A percentile compares a stretch with the other conserved stretches of the same genome.
phyloP scores from a whole-genome alignment of 2,797 vertebrate genomes.

The Sus cebifrons region DNA sequence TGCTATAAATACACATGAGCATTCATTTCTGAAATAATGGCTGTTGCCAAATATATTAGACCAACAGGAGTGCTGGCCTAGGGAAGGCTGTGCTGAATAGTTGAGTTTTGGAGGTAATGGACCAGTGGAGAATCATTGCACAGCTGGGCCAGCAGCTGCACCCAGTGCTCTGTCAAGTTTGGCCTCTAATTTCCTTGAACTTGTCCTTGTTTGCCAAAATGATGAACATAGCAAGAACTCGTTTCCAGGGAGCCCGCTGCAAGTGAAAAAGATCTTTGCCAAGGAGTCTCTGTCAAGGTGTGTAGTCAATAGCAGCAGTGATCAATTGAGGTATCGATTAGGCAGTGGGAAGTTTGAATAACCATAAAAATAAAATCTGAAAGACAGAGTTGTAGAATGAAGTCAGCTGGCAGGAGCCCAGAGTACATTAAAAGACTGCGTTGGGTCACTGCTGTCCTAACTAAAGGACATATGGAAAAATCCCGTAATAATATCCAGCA shows the following conservation, averaged over 20 bases:
- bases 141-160: slow-evolving; percentile 83
- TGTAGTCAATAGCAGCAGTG: slow-evolving; percentile 40
- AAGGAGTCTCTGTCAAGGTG: slow-evolving; percentile 61
- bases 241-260: slow-evolving; percentile 63
- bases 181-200: slow-evolving; percentile 86
- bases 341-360: slow-evolving; percentile 60
- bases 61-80: slow-evolving; percentile 79
- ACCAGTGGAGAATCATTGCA: slow-evolving; percentile 77
- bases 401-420: slow-evolving; percentile 71
- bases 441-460: slow-evolving; percentile 52
- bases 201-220: slow-evolving; percentile 85
- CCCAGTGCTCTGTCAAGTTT: slow-evolving; percentile 83
- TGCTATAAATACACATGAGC: slow-evolving; percentile 82
- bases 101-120: slow-evolving; percentile 81
- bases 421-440: slow-evolving; percentile 54
- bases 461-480: slow-evolving; percentile 83
- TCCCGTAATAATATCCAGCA: slow-evolving; percentile 76
- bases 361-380: slow-evolving; percentile 60
- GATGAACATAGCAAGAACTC: slow-evolving; percentile 83
- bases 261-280: slow-evolving; percentile 64
- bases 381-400: slow-evolving; percentile 46
- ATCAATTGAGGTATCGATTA: slow-evolving; percentile 69
- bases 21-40: slow-evolving; percentile 83
- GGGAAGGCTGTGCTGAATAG: slow-evolving; percentile 78
- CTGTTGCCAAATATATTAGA: slow-evolving; percentile 84